phyloP scores from a whole-genome alignment of 1,140 invertebrate species.

The Heliconius hermathena region DNA sequence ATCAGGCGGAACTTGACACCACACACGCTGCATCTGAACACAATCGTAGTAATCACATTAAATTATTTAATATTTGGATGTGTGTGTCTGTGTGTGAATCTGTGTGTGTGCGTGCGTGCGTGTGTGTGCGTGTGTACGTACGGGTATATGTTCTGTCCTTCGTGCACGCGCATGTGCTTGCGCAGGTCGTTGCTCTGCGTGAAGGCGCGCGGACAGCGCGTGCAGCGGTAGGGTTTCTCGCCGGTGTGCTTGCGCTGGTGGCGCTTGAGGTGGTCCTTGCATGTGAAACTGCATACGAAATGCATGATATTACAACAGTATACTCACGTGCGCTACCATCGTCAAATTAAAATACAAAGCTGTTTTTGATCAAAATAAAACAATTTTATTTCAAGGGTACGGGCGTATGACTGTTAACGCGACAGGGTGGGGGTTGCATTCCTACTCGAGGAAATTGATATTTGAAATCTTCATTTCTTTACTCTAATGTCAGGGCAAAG shows the following conservation, averaged over 20 bases:
- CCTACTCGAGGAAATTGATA: no score
- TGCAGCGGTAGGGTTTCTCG: slow-evolving; percentile 86
- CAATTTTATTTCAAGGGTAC: no score
- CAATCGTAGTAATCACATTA: no score
- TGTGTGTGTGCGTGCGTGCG: not conserved
- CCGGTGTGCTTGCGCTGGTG: slow-evolving; percentile 87
- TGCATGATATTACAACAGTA: not conserved
- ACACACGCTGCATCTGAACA: slow-evolving; percentile 59
- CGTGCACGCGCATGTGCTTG: slow-evolving; percentile 76
- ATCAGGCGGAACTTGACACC: slow-evolving; percentile 66
- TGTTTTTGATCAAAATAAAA: no score
- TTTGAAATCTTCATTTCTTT: no score
- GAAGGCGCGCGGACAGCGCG: slow-evolving; percentile 82
- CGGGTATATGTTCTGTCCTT: slow-evolving; percentile 80
- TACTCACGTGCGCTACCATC: no score
- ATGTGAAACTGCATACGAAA: slow-evolving; percentile 61
- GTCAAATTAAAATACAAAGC: no score
- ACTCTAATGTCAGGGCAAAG: no score
- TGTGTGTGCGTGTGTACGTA: slow-evolving; percentile 45
- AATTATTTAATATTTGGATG: not conserved
- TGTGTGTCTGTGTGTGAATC: no score
- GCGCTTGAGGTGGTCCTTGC: slow-evolving; percentile 81
- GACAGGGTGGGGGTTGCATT: no score
- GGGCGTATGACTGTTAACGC: no score
- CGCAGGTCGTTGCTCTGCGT: slow-evolving; percentile 81